Evolutionary conservation across 2,113 vertebrate species (phyloP), one percentile per base, ranked within the genome.

Genomic region (Mirza zaza): DNA sequence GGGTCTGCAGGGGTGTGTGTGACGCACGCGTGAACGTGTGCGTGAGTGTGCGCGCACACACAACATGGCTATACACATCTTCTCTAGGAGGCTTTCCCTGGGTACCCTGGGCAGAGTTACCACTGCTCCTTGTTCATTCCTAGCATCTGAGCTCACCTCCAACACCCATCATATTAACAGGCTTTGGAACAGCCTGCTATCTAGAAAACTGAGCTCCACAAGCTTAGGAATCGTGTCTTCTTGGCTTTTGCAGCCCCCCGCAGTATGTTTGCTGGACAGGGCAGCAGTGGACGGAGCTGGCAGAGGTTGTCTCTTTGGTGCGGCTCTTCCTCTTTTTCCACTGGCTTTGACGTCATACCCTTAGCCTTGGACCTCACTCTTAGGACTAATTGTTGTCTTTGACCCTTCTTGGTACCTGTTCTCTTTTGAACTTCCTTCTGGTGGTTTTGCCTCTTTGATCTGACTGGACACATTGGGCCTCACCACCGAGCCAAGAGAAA

Each of bases 21-120:
- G 50, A 84, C 18, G 71, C 0, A 1, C 14, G 10, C 9, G 36
- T 13, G 3, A 1, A 10, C 6, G 3, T 0, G 13, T 4, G 0
- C 8, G 2, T 48, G 12, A 32, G 1, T 39, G 11, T 20, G 55
- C 0, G 20, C 50, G n/a, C 34, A 32, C 55, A 57, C 17, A 13
- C 5, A 12, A 1, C 42, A 17, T 18, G 65, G 36, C 48, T 90
- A 29, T 59, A 9, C 10, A 23, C 7, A 1, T 52, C 27, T 83
- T 67, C 57, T 36, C 59, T 3, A 14, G 80, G 27, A 89, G 67
- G 55, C 50, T 57, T 84, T 55, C 59, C n/a, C 39, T 55, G 5
- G 5, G n/a, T 0, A n/a, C 27, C 34, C 68, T 61, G 39, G 50
- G 39, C 52, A 92, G 76, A 55, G 39, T 27, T 27, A 77, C n/a